phyloP scores from a whole-genome alignment of 1,140 invertebrate genomes.

The Pseudomyrmex gracilis region DNA sequence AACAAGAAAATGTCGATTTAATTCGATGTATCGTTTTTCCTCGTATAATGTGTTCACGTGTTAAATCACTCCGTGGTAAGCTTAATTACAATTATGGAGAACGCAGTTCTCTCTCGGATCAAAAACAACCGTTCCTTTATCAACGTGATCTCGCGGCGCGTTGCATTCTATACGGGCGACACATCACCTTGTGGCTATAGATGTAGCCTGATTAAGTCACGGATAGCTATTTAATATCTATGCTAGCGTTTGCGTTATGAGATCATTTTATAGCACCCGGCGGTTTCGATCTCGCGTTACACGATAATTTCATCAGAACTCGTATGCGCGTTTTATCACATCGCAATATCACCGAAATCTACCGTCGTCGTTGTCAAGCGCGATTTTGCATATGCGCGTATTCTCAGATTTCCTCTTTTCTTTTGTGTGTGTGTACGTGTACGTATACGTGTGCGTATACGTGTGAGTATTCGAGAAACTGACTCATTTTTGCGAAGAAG shows the following conservation, averaged over 20 bases:
- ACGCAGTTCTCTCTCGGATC: not conserved
- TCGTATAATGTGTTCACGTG: not conserved
- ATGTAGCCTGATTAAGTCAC: conserved; percentile 65
- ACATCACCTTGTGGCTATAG: conserved; percentile 51
- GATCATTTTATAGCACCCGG: conserved; percentile 61
- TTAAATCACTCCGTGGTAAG: not conserved
- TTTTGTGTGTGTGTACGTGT: not conserved
- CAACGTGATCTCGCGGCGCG: not conserved
- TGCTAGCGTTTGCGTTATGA: conserved; percentile 71
- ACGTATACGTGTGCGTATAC: too few relatives aligned
- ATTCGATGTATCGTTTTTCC: not conserved
- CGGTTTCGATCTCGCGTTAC: conserved; percentile 58
- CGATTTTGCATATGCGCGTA: not conserved
- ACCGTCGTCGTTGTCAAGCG: not conserved
- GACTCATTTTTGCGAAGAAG: not conserved
- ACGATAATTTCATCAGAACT: conserved; percentile 45
- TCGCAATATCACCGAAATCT: conserved; percentile 17
- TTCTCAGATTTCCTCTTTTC: not conserved
- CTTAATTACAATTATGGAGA: not conserved
- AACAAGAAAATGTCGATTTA: not conserved
- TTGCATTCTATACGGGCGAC: conserved; percentile 33
- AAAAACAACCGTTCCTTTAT: conserved; percentile 23
- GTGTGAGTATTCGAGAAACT: not conserved
- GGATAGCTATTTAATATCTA: conserved; percentile 64
- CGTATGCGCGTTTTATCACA: not conserved